A percentile compares a stretch with the other conserved stretches of the same genome.
Conservation (phyloP, 2,888 invertebrate species). For the Rhagium mordax region DNA sequence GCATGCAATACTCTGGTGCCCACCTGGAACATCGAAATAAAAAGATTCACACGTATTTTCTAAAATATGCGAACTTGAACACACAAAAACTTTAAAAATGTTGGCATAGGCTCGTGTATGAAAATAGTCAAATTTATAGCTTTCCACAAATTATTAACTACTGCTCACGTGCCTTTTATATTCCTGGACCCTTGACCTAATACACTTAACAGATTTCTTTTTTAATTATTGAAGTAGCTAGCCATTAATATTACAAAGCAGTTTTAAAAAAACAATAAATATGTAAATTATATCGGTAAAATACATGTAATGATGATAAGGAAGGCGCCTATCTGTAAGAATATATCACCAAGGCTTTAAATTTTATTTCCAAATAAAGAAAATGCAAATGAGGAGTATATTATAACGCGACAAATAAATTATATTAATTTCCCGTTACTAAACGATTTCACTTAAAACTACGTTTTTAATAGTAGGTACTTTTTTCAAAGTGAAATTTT, state of each 20-base stretch:
- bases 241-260: too few relatives aligned
- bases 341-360: conserved; percentile 15
- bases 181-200: too few relatives aligned
- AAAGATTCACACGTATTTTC: too few relatives aligned
- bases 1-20: too few relatives aligned
- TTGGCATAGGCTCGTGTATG: too few relatives aligned
- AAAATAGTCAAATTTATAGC: too few relatives aligned
- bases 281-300: conserved; percentile 19
- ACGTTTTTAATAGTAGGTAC: not conserved
- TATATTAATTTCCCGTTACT: conserved; percentile 20
- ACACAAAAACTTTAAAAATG: too few relatives aligned
- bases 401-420: conserved; percentile 2
- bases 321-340: not conserved
- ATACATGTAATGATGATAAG: not conserved
- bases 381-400: conserved; percentile 21
- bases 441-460: conserved; percentile 19
- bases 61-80: too few relatives aligned
- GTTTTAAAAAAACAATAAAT: not conserved
- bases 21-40: too few relatives aligned
- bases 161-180: too few relatives aligned
- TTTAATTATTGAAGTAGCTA: not conserved
- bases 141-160: too few relatives aligned
- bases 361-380: conserved; percentile 21
- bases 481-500: not conserved
- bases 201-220: not conserved